Percentiles rank a stretch among this genome's conserved stretches.
These are phyloP conservation scores for Odontesthes bonariensis DNA, from an alignment of 2,113 vertebrate genomes.

Conservation along the genomic window DNA sequence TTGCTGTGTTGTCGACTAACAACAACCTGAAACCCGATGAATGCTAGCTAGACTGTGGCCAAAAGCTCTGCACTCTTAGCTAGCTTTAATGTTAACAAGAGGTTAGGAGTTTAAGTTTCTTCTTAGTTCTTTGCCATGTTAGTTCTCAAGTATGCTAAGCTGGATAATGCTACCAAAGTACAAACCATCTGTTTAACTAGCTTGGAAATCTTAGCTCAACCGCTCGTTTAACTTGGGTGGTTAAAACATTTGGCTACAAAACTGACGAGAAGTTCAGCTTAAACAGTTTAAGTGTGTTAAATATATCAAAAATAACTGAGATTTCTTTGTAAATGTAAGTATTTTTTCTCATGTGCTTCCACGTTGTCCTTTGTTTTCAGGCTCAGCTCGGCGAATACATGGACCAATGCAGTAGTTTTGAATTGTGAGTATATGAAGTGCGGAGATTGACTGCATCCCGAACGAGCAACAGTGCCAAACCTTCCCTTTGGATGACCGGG, in stretches of 20 bases:
- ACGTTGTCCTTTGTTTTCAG: slow-evolving; percentile 74
- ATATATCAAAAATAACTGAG: neutral
- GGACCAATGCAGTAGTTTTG: slow-evolving; percentile 96
- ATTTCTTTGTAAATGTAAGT: neutral
- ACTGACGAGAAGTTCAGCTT: neutral
- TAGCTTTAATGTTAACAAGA: neutral
- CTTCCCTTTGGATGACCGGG: neutral
- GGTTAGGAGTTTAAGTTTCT: neutral
- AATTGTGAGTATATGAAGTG: slow-evolving; percentile 88
- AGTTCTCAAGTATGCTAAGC: neutral
- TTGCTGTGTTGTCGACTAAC: neutral
- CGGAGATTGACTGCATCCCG: neutral
- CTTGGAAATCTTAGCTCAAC: neutral
- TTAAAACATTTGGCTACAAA: neutral
- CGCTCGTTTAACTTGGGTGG: neutral
- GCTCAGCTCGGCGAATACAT: slow-evolving; percentile 92
- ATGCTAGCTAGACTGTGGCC: slow-evolving; percentile 1
- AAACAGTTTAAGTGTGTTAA: neutral
- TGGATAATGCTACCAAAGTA: neutral
- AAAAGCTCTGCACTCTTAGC: neutral
- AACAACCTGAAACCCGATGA: neutral
- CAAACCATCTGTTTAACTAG: neutral
- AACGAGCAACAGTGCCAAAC: neutral
- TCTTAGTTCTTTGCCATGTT: neutral
- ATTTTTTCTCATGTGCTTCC: neutral